Conservation (phyloP, 2,113 vertebrate genomes). For the Dinomys branickii region DNA sequence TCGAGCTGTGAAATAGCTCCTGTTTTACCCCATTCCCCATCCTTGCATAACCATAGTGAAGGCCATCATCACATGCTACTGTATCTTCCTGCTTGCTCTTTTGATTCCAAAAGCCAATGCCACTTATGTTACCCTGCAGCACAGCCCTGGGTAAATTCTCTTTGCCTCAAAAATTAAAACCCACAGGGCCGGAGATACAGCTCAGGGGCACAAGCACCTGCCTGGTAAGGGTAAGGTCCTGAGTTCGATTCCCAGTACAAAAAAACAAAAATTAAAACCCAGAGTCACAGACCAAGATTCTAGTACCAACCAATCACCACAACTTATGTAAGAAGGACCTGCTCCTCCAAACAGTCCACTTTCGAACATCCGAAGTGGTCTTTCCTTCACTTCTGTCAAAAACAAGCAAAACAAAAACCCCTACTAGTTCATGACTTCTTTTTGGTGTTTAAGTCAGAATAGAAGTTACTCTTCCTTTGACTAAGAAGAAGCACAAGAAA, state of each 20-base stretch:
- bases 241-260: no score
- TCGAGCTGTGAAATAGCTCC: neutral
- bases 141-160: neutral
- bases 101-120: neutral
- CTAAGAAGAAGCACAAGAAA: neutral
- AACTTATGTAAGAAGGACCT: neutral
- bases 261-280: neutral
- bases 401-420: neutral
- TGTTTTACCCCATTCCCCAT: neutral
- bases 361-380: neutral
- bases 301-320: neutral
- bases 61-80: neutral
- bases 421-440: neutral
- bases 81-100: neutral
- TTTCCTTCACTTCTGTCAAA: neutral
- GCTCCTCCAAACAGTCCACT: neutral
- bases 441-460: conserved; percentile 7
- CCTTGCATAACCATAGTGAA: neutral
- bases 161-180: neutral
- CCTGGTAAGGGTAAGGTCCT: no score
- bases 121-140: neutral
- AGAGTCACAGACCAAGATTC: neutral
- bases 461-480: neutral
- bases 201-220: no score
- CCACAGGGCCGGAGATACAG: no score